These are phyloP conservation scores for Xenotilapia leptura DNA, from an alignment of 2,113 vertebrate genomes.

Conservation along the genomic window DNA sequence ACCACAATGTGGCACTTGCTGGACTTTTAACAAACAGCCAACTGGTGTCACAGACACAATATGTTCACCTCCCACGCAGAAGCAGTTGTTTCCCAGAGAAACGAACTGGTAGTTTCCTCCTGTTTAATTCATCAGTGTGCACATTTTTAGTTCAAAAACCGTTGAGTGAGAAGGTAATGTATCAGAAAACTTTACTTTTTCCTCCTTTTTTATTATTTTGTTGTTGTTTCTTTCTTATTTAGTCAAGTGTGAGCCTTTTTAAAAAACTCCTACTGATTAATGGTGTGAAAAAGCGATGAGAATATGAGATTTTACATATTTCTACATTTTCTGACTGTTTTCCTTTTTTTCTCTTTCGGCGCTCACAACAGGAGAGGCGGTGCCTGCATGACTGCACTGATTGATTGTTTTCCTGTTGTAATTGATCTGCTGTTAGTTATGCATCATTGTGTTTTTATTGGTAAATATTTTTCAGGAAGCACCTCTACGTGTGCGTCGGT, in stretches of 20 bases:
- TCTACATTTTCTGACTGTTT: neutral
- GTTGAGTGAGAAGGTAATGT: neutral
- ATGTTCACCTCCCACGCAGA: neutral
- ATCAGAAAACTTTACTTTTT: neutral
- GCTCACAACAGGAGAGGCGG: too few species aligned
- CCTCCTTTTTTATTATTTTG: neutral
- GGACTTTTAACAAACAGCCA: neutral
- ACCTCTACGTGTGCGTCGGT: neutral
- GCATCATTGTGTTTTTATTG: neutral
- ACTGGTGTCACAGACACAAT: conserved; percentile 8
- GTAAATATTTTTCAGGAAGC: neutral
- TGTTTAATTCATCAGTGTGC: neutral
- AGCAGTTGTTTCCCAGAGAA: neutral
- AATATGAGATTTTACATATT: neutral
- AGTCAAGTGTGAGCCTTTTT: neutral
- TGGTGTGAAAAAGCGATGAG: neutral
- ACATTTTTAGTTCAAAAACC: neutral
- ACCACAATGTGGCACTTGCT: neutral
- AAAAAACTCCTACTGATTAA: neutral
- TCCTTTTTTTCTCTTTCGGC: neutral
- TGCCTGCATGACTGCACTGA: neutral
- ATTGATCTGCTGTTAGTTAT: neutral
- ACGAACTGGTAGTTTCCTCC: neutral
- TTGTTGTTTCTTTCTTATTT: neutral
- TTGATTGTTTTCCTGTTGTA: neutral